Evolutionary conservation across 2,797 vertebrate genomes (phyloP), one percentile per base, ranked within the genome.

Genomic region (Varecia variegata): DNA sequence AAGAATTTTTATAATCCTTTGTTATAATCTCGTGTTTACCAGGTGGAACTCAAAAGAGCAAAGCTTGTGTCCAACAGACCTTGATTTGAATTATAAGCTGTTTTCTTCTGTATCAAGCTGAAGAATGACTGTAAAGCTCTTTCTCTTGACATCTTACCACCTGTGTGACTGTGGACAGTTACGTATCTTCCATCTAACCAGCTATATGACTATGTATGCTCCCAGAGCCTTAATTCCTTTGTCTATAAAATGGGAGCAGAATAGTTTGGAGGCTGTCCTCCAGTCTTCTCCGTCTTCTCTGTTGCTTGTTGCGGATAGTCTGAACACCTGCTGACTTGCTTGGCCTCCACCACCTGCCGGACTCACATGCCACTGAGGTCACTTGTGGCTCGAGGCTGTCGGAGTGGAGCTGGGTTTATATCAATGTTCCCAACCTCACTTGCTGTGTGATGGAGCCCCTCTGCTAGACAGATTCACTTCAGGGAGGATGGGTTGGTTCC

Each of bases 361-460:
- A 17, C 27, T 71, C 23, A 1, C 17, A 0, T 30, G 54, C 43
- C 18, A 38, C 1, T 2, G 89, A 45, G 50, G 77, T 56, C 60
- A 52, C 62, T 18, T 40, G 76, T 38, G 47, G 40, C 68, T 54
- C 1, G 0, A 18, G 47, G 40, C 5, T 2, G 2, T 74, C n/a
- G 27, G 10, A 70, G 21, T 38, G 15, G 45, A 58, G 23, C n/a
- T 54, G 45, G 74, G 18, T 62, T 88, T 45, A 1, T 54, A 27
- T 67, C 60, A 7, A 4, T n/a, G 79, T 73, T 30, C 58, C 45
- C 32, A 45, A 0, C 27, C 35, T 90, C 0, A 0, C 12, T 9
- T 54, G 52, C 58, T 18, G 12, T 50, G 71, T 25, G 73, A 56
- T 38, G 9, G 32, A 83, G 43, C 30, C 35, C 60, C 5, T 90